Evolutionary conservation across 2,113 vertebrate genomes (phyloP), one percentile per base, ranked within the genome.

Genomic region (Tonatia bakeri): DNA sequence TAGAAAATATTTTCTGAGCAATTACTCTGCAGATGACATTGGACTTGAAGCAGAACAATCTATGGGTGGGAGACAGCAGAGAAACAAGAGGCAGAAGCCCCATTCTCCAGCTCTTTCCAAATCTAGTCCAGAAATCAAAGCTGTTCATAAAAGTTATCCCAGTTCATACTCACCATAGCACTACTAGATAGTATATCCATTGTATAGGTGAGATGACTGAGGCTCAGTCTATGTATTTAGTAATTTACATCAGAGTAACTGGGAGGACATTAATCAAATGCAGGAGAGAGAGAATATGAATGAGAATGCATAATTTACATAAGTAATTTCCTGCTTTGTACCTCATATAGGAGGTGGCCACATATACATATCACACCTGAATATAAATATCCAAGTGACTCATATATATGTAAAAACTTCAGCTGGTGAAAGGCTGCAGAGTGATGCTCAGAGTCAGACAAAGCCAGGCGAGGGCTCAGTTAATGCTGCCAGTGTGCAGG

Each of bases 1-100:
- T 47, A 79, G 40, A 80, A 95, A 80, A 73, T 73, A 36, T 38
- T 94, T 91, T 83, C 72, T 92, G 64, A 93, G 36, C 19, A 50
- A 70, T 95, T 86, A 90, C 12, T 96, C 47, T 64, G 33, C 6
- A 87, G 69, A 76, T 80, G 69, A 87, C 56, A 87, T 1, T 84
- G 50, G 31, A 11, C 26, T 79, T 79, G 50, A 31, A 20, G 26
- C 22, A 77, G 45, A 94, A 40, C 16, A 36, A 52, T 40, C 17
- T 54, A 31, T 28, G n/a, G 20, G 24, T 52, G 10, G 87, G 82
- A 82, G 45, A 47, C 0, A 61, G 50, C 33, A 81, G 19, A 94
- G 8, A 91, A 64, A 72, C 20, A 33, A 80, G 31, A 85, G 75
- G 4, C 5, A 91, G 50, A 95, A 31, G 6, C 7, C 4, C 8